Conservation (phyloP, 2,888 invertebrate species). For the Tanytarsus gracilentus region DNA sequence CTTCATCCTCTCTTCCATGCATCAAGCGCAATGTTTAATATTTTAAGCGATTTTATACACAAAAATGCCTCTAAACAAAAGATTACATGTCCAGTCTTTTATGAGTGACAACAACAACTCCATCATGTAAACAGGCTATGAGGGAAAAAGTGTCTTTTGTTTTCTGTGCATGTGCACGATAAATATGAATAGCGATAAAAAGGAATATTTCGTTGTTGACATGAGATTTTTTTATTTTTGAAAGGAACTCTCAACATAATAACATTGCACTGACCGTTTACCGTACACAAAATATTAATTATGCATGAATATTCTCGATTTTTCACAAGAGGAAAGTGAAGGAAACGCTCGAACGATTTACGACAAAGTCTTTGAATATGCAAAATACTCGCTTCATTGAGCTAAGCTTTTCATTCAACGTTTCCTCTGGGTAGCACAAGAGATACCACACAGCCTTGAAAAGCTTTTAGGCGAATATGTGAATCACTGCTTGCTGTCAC, state of each 20-base stretch:
- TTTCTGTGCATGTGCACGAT: background rate
- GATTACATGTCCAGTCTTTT: conserved; percentile 6
- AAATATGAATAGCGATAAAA: background rate
- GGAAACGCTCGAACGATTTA: background rate
- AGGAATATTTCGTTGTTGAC: background rate
- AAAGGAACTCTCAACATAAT: conserved; percentile 11
- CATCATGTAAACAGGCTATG: no score
- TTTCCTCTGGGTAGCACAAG: background rate
- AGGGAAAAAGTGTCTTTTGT: background rate
- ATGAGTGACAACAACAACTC: no score
- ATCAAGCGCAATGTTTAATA: background rate
- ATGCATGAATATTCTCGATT: no score
- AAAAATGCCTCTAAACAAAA: background rate
- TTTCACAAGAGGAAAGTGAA: background rate
- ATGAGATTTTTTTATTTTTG: background rate
- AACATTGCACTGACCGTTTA: conserved; percentile 24
- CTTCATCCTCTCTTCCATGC: background rate
- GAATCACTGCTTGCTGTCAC: background rate
- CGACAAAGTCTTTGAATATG: conserved; percentile 5
- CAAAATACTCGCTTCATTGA: conserved; percentile 5
- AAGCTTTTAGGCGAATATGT: background rate
- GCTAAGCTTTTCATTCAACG: background rate
- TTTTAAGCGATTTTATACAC: conserved; percentile 4
- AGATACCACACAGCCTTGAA: background rate
- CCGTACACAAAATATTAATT: conserved; percentile 5